A percentile compares a stretch with the other conserved stretches of the same genome.
These are phyloP conservation scores for Pteromalus puparum DNA, from an alignment of 1,140 invertebrate species.

Conservation along the genomic window DNA sequence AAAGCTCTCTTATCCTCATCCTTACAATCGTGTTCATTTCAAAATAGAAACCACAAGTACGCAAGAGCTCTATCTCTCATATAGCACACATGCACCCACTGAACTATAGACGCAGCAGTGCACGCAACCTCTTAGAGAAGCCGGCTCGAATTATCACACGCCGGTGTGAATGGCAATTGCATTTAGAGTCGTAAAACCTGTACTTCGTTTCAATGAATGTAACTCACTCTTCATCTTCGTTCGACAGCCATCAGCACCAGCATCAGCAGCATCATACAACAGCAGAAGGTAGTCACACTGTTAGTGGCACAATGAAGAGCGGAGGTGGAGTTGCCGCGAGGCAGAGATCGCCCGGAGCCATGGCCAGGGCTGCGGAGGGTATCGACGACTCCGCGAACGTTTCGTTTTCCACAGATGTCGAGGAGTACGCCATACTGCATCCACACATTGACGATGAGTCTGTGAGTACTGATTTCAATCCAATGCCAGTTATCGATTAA, in stretches of 20 bases:
- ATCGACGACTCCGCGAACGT: slow-evolving; percentile 68
- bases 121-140: background rate
- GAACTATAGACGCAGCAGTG: background rate
- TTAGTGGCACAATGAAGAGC: slow-evolving; percentile 62
- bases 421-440: slow-evolving; percentile 69
- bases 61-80: background rate
- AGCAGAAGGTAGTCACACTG: slow-evolving; percentile 66
- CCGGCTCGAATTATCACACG: background rate
- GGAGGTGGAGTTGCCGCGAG: slow-evolving; percentile 59
- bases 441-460: slow-evolving; percentile 70
- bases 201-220: background rate
- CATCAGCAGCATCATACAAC: slow-evolving; percentile 34
- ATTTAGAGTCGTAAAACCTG: slow-evolving; percentile 2
- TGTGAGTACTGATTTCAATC: slow-evolving; percentile 54
- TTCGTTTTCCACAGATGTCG: slow-evolving; percentile 64
- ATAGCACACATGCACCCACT: background rate
- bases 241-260: slow-evolving; percentile 10
- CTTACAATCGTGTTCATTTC: too few relatives aligned
- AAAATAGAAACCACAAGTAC: background rate
- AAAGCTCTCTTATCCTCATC: too few relatives aligned
- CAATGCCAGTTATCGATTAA: background rate
- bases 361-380: slow-evolving; percentile 65
- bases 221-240: background rate
- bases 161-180: slow-evolving; percentile 19
- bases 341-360: slow-evolving; percentile 71